Conservation (phyloP, 2,888 invertebrate genomes). For the Tetranychus truncatus region DNA sequence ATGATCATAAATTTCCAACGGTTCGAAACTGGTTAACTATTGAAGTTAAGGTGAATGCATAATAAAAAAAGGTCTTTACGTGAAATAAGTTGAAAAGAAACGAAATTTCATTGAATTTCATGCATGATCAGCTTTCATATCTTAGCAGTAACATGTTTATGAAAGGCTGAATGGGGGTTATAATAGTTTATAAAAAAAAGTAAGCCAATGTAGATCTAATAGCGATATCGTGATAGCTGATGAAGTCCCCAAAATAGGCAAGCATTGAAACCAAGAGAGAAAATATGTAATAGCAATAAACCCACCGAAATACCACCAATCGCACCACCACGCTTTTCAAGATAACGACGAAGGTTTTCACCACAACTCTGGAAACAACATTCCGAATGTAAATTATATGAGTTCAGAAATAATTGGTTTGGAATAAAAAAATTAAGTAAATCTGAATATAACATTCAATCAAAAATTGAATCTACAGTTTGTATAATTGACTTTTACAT, state of each 20-base stretch:
- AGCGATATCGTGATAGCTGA: neutral
- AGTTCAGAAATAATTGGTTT: neutral
- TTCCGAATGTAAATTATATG: neutral
- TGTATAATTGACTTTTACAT: slow-evolving; percentile 6
- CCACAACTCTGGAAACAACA: slow-evolving; percentile 46
- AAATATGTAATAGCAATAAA: slow-evolving; percentile 51
- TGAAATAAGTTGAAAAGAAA: no score
- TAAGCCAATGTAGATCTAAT: neutral
- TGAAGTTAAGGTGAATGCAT: no score
- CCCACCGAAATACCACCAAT: slow-evolving; percentile 57
- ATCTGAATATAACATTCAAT: no score
- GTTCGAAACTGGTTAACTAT: no score
- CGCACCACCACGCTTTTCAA: slow-evolving; percentile 65
- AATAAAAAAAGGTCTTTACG: no score
- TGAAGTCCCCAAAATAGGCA: slow-evolving; percentile 22
- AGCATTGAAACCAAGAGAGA: slow-evolving; percentile 22
- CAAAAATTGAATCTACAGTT: neutral
- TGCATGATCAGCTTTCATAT: no score
- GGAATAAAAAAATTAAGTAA: no score
- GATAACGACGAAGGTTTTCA: slow-evolving; percentile 67
- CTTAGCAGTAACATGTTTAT: no score
- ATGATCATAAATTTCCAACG: no score
- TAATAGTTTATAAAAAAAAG: neutral
- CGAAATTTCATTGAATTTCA: no score
- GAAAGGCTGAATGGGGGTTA: neutral